Evolutionary conservation across 2,797 vertebrate species (phyloP).

Genomic region (Myotis pilosus): DNA sequence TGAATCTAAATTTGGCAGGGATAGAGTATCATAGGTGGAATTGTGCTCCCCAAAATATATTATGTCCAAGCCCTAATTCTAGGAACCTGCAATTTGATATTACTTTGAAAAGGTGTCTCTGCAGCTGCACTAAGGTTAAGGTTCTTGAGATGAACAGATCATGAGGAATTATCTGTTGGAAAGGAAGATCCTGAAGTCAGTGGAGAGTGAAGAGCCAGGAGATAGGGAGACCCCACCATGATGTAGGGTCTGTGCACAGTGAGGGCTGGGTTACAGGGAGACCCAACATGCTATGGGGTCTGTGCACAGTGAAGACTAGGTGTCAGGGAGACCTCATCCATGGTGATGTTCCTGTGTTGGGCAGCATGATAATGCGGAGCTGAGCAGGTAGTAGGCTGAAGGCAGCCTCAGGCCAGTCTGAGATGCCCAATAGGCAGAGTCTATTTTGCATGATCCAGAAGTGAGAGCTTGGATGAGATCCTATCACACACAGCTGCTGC

Average conservation of each 20-base stretch:
- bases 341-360: neutral
- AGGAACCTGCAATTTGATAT: neutral
- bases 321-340: neutral
- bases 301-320: neutral
- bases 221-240: neutral
- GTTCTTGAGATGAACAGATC: neutral
- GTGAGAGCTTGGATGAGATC: neutral
- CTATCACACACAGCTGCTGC: too few species aligned
- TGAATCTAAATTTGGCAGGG: neutral
- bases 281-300: neutral
- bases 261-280: neutral
- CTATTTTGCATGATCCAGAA: neutral
- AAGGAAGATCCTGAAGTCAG: neutral
- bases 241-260: neutral
- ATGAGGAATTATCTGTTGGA: neutral
- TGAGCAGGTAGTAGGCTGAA: neutral
- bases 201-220: neutral
- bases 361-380: neutral
- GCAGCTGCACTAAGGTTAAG: neutral
- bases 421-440: neutral
- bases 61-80: neutral
- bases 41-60: neutral
- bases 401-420: neutral
- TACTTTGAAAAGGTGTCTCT: neutral
- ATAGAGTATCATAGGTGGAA: neutral